A percentile compares a stretch with the other conserved stretches of the same genome.
Evolutionary conservation across 2,888 invertebrate species (phyloP).

Genomic region (Cryptosula pallasiana): DNA sequence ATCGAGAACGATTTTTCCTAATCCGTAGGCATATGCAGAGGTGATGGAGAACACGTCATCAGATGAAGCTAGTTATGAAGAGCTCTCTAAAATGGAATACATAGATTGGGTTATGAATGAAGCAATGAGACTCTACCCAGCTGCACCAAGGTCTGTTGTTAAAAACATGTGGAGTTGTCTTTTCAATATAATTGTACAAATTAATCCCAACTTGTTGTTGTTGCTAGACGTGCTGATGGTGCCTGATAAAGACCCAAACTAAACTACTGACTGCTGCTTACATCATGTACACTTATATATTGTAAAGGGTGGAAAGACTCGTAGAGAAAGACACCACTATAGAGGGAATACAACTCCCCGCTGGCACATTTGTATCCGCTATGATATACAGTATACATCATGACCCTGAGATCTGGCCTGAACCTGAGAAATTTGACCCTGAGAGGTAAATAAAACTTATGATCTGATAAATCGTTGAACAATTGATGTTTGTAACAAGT

Average conservation of each 20-base stretch:
- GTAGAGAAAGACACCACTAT: conserved; percentile 6
- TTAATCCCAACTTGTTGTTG: no score
- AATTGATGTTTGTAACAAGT: no score
- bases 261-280: no score
- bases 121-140: conserved; percentile 17
- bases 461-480: no score
- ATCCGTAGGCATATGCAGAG: conserved; percentile 4
- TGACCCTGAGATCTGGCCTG: conserved; percentile 28
- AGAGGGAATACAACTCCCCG: conserved; percentile 5
- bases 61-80: conserved; percentile 8
- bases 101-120: conserved; percentile 4
- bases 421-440: conserved; percentile 30
- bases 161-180: no score
- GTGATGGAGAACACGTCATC: neutral
- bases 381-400: conserved; percentile 28
- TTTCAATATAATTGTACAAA: no score
- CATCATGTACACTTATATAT: no score
- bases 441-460: no score
- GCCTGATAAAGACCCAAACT: no score
- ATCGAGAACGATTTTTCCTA: no score
- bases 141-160: conserved; percentile 16
- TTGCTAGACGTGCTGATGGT: no score
- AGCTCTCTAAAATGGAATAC: conserved; percentile 22
- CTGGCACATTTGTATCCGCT: conserved; percentile 8
- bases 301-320: conserved; percentile 7